Percentiles rank a stretch among this genome's conserved stretches.
Conservation (phyloP, 2,888 invertebrate species). For the Octonoba sinensis region DNA sequence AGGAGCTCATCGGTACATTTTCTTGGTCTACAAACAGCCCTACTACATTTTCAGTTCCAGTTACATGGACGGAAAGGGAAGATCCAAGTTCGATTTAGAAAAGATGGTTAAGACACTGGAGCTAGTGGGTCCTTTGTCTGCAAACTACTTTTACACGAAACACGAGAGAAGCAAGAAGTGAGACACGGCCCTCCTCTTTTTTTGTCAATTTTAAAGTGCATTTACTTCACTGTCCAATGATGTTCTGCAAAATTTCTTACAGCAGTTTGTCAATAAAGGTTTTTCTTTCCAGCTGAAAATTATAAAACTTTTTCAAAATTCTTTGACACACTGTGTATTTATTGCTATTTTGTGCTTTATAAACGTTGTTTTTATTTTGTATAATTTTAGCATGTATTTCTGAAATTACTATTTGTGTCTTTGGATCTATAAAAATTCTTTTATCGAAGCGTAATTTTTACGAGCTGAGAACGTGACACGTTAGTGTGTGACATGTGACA, state of each 20-base stretch:
- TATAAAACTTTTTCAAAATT: no score
- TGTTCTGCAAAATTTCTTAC: not conserved
- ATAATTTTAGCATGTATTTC: no score
- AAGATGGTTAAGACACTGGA: conserved; percentile 11
- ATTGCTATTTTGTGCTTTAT: no score
- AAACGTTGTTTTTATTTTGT: no score
- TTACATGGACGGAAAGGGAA: conserved; percentile 8
- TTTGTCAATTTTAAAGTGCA: no score
- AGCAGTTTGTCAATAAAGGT: not conserved
- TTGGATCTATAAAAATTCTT: no score
- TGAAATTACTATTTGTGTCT: no score
- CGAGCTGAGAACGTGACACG: no score
- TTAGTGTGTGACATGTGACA: no score
- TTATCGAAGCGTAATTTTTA: no score
- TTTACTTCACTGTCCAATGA: not conserved
- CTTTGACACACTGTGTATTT: no score
- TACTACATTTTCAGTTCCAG: conserved; percentile 10
- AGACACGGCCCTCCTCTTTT: not conserved
- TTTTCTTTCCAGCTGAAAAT: not conserved
- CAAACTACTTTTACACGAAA: conserved; percentile 20
- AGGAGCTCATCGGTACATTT: conserved; percentile 34
- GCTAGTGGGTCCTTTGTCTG: conserved; percentile 1
- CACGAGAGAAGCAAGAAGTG: not conserved
- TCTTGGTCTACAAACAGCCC: conserved; percentile 24
- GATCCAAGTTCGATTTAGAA: conserved; percentile 17